Evolutionary conservation across 2,113 vertebrate genomes (phyloP), one percentile per base, ranked within the genome.

Genomic region (Callipepla californica): DNA sequence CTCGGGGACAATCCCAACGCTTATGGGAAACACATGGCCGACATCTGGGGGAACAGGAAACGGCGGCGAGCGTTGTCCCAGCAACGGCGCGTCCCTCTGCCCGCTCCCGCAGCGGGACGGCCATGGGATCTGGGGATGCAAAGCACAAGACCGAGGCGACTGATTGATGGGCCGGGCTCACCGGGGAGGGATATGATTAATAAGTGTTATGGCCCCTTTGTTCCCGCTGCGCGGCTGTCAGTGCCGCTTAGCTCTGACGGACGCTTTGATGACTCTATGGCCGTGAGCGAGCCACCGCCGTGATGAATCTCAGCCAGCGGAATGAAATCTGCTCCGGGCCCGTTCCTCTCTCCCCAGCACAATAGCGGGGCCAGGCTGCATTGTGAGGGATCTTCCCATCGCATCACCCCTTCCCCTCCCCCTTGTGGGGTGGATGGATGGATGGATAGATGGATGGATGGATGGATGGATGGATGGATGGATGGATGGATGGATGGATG

Each of bases 51-150:
- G 17, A 66, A 95, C 48, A 91, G 94, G 93, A 93, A 93, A 93
- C 83, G 3, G 89, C 34, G 67, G 66, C 94, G 53, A 96, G 98
- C 95, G 97, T 98, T 95, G 94, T 82, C 91, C 61, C 91, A 93
- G 97, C 97, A 98, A 98, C 97, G 93, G 96, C 82, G 96, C 93
- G 96, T 95, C 98, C 92, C 69, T 45, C 55, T 3, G 74, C 63
- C 69, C 50, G 58, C 58, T 73, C 40, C 67, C 90, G 95, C 97
- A 95, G 97, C 84, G 97, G 97, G 98, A 97, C 65, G 96, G 97
- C 95, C 96, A 73, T 93, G 96, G 97, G 98, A 97, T 97, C 96
- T 36, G 96, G 75, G 78, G 86, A 85, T 77, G 88, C 91, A 67
- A 62, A 82, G 73, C 13, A 40, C 32, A 2, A 67, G 83, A 19